Evolutionary conservation across 2,797 vertebrate genomes (phyloP).

Genomic region (Lepus townsendii): DNA sequence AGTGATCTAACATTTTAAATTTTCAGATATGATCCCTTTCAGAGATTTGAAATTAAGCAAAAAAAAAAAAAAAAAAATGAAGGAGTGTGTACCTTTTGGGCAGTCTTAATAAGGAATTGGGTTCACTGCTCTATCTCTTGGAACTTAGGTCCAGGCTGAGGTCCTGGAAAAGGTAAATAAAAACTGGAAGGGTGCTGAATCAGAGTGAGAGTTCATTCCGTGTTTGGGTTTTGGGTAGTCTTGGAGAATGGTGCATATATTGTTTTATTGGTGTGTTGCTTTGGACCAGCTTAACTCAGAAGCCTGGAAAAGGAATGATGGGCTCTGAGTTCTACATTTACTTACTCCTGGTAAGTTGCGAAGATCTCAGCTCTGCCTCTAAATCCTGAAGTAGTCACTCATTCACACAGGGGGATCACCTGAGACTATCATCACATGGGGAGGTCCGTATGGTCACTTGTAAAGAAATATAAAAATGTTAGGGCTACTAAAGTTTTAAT

Average conservation of each 20-base stretch:
- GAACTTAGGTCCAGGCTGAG: background rate
- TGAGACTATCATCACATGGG: background rate
- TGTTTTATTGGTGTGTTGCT: background rate
- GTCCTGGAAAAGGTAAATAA: background rate
- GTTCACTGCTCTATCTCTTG: background rate
- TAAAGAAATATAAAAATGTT: constrained; percentile 28
- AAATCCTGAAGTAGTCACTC: background rate
- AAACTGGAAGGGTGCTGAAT: background rate
- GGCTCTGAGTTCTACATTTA: background rate
- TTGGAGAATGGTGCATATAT: background rate
- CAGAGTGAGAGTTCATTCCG: background rate
- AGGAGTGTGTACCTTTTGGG: background rate
- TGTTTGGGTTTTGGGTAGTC: background rate
- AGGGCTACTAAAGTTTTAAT: constrained; percentile 11
- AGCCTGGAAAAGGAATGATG: background rate
- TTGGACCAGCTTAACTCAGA: background rate
- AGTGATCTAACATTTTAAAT: background rate
- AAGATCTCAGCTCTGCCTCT: constrained; percentile 21
- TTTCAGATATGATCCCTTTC: constrained; percentile 39
- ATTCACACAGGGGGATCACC: background rate
- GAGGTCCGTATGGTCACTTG: background rate
- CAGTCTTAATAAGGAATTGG: constrained; percentile 12
- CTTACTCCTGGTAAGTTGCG: background rate
- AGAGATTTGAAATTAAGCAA: constrained; percentile 61
- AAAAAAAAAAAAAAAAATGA: background rate